Conservation (phyloP, 2,888 invertebrate species). For the Thysanoteuthis rhombus region DNA sequence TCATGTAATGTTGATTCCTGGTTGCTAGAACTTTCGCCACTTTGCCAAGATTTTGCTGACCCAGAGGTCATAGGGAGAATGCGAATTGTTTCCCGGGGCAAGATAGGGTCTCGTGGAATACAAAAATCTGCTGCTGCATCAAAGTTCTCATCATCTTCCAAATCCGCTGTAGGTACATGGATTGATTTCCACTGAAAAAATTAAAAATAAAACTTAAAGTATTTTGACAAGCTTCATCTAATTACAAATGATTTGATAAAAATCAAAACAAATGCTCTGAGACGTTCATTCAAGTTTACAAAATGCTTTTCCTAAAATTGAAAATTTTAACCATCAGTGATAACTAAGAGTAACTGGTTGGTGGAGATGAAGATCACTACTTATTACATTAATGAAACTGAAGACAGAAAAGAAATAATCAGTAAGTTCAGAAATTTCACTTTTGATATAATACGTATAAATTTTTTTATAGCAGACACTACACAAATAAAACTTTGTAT, state of each 20-base stretch:
- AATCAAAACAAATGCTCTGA: not conserved
- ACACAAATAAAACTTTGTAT: too few relatives aligned
- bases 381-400: too few relatives aligned
- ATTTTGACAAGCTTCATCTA: not conserved
- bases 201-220: not conserved
- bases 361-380: not conserved
- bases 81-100: constrained; percentile 47
- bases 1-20: constrained; percentile 70
- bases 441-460: too few relatives aligned
- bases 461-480: too few relatives aligned
- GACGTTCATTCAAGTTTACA: too few relatives aligned
- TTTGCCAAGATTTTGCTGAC: constrained; percentile 37
- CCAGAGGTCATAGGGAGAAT: constrained; percentile 36
- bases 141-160: constrained; percentile 47
- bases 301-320: too few relatives aligned
- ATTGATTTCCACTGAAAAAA: constrained; percentile 43
- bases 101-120: constrained; percentile 59
- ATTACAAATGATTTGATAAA: not conserved
- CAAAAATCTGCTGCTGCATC: constrained; percentile 59
- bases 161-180: constrained; percentile 50
- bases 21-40: constrained; percentile 1
- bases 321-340: not conserved
- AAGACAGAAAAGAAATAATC: too few relatives aligned
- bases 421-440: too few relatives aligned
- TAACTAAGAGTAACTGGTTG: not conserved